These are phyloP conservation scores for Gorsachius magnificus DNA, from an alignment of 2,797 vertebrate genomes.

Conservation along the genomic window DNA sequence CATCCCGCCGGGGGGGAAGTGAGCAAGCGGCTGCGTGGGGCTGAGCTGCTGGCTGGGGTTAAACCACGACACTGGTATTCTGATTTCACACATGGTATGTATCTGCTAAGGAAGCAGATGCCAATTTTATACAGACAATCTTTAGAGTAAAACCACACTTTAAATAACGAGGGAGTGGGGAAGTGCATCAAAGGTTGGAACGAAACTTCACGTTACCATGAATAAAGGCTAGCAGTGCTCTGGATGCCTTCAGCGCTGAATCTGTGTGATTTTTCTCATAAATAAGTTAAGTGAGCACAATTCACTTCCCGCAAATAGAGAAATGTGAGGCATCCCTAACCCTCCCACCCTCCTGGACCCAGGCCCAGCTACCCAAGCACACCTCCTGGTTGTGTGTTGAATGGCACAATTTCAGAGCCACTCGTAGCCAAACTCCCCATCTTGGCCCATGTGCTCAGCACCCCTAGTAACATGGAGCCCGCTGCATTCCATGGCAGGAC, in stretches of 20 bases:
- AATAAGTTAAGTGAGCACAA: neutral
- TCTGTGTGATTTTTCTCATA: conserved; percentile 5
- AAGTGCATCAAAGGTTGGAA: conserved; percentile 44
- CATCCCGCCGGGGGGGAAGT: too few relatives aligned
- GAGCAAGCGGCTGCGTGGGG: too few relatives aligned
- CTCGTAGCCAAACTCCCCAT: neutral
- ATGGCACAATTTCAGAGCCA: neutral
- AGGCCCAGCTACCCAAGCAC: neutral
- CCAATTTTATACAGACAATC: conserved; percentile 36
- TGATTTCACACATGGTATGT: conserved; percentile 53
- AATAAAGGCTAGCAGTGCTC: conserved; percentile 27
- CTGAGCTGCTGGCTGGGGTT: too few relatives aligned
- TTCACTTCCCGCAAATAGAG: neutral
- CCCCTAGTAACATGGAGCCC: neutral
- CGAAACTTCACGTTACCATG: neutral
- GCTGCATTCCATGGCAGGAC: neutral
- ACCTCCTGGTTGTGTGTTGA: rapidly evolving
- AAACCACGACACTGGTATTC: neutral
- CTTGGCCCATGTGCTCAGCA: rapidly evolving
- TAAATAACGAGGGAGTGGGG: conserved; percentile 31
- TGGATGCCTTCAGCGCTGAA: conserved; percentile 33
- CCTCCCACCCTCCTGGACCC: neutral
- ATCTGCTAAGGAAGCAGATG: conserved; percentile 46
- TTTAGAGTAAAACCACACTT: conserved; percentile 50
- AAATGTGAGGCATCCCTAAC: neutral